Base-by-base conservation (phyloP, 2,888 invertebrate species). In the Phengaris alcon region DNA sequence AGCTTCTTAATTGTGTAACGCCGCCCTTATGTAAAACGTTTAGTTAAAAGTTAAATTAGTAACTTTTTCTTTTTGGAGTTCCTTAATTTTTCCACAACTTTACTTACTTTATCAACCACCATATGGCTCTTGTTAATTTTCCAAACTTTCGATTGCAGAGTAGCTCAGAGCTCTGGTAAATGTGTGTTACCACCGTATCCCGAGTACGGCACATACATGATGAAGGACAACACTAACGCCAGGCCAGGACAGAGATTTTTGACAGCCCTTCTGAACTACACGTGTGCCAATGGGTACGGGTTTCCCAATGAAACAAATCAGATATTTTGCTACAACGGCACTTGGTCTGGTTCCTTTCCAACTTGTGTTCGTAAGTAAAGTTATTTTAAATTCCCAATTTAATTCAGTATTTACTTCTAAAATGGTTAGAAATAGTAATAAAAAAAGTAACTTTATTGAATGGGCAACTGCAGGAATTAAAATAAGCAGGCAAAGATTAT, bases 241-340 rank as follows among this genome's bases (percentile, higher is more conserved):
- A 35, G 52, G 35, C 72, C 72, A 7, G 72, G 72, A 4, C 52
- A 72, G 13, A 51, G 9, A 15, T 72, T 54, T 22, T 52, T 13
- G 35, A 72, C 72, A 0, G 72, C 72, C 3, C 54, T 72, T 0
- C 44, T 72, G 52, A 72, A 12, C 54, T 72, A 72, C 52, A 52
- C 54, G 22, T 72, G 72, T 35, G 22, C 35, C 12, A 72, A 52
- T 9, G 72, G 72, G 3, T 72, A 72, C 52, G 72, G 72, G 8
- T 72, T 72, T 13, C 72, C 52, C 12, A 54, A 72, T 10, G 35
- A 35, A 52, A 72, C 72, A 6, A 72, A 35, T 52, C 72, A 72
- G 13, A 52, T 54, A 12, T 72, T 72, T 15, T 72, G 72, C 52
- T 72, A 72, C 72, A 51, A 72, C 52, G 72, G 72, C 12, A 72